Conservation (phyloP, 2,797 vertebrate genomes). For the Artibeus lituratus region DNA sequence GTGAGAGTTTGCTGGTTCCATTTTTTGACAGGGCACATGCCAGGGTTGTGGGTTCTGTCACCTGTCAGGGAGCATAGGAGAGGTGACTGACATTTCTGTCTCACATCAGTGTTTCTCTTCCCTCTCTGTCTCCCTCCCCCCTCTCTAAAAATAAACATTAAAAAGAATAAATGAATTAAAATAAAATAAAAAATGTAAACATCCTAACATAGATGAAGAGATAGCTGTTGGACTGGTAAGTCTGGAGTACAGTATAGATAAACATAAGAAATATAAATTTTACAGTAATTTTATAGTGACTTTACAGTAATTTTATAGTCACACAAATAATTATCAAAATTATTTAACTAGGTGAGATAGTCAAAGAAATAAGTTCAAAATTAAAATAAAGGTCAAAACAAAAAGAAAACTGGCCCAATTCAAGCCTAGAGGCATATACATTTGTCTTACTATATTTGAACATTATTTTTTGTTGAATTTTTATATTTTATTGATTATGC, state of each 20-base stretch:
- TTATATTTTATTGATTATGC: no score
- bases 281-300: not conserved
- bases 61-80: not conserved
- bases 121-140: not conserved
- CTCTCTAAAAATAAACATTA: not conserved
- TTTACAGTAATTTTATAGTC: not conserved
- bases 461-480: no score
- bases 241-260: not conserved
- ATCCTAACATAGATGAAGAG: not conserved
- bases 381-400: not conserved
- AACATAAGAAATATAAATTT: not conserved
- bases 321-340: not conserved
- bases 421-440: not conserved
- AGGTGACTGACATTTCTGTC: not conserved
- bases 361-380: not conserved
- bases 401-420: not conserved
- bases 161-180: not conserved
- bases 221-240: not conserved
- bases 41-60: not conserved
- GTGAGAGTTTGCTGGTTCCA: not conserved
- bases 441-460: not conserved
- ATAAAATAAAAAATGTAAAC: not conserved
- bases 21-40: not conserved
- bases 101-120: not conserved
- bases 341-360: not conserved